Percentiles rank a stretch among this genome's conserved stretches.
These are phyloP conservation scores for Euglossa dilemma DNA, from an alignment of 1,140 invertebrate species.

Conservation along the genomic window DNA sequence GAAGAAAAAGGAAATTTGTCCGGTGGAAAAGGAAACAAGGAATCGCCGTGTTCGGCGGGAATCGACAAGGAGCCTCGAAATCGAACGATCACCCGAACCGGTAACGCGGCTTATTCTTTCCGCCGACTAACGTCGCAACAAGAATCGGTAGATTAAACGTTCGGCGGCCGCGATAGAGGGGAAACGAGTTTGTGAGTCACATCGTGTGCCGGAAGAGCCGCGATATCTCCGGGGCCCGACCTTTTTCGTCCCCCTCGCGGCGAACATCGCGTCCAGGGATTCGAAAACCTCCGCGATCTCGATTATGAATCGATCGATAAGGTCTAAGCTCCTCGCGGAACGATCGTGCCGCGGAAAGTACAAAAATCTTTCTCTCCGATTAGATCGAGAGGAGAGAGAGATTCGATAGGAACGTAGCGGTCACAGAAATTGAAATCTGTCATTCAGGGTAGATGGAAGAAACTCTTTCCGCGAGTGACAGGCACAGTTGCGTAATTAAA, in stretches of 20 bases:
- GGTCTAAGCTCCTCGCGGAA: too few species aligned
- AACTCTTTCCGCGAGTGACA: too few species aligned
- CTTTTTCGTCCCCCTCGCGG: not conserved
- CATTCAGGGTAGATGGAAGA: too few species aligned
- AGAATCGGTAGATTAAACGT: conserved; percentile 34
- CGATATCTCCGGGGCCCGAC: conserved; percentile 9
- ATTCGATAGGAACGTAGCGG: too few species aligned
- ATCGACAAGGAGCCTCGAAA: not conserved
- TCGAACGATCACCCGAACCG: conserved; percentile 15
- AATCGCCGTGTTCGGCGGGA: not conserved
- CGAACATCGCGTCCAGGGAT: not conserved
- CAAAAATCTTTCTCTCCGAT: not conserved
- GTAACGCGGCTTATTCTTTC: conserved; percentile 14
- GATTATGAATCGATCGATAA: not conserved
- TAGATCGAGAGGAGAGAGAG: too few species aligned
- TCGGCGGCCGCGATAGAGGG: conserved; percentile 26
- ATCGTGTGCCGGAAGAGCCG: conserved; percentile 43
- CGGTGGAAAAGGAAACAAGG: not conserved
- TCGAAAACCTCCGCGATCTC: not conserved
- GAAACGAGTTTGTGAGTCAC: conserved; percentile 53
- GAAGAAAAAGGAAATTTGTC: not conserved
- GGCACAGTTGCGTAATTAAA: too few species aligned
- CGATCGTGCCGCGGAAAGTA: too few species aligned
- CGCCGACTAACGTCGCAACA: conserved; percentile 5
- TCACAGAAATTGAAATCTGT: too few species aligned